Base-by-base conservation (phyloP, 2,113 vertebrate genomes). In the Hippocampus zosterae region DNA sequence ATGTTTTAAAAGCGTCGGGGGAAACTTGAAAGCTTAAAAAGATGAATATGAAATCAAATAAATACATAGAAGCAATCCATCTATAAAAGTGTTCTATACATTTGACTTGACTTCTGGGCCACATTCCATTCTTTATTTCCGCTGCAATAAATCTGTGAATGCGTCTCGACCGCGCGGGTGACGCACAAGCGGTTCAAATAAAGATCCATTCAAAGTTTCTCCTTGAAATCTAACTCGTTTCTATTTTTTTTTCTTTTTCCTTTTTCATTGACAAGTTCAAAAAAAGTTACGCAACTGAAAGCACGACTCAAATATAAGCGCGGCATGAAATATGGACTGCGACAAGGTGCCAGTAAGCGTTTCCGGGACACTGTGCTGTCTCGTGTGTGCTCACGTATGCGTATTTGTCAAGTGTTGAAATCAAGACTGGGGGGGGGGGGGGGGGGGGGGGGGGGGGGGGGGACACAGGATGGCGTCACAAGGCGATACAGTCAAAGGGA, bases 301-400 rank as follows among this genome's bases (percentile, higher is more conserved):
- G 65, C 68, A 70, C 55, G 0, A 12, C 70, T 21, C 48, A 16
- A 3, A 69, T 60, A 63, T 19, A 23, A 78, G 60, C 74, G 56
- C 56, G 69, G 16, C 66, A 78, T 80, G 82, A 81, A 88, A 74
- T 80, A 64, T 79, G 83, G 70, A 60, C 65, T 72, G 65, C 10
- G 68, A 48, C 29, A 61, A 23, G 16, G 25, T 53, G 44, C 52
- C 27, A 15, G 56, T 21, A 16, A 9, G 5, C 29, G 2, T 6
- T 77, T 84, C 71, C 72, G 69, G 41, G 27, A 78, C 76, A 57
- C 62, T 4, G 6, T 68, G 82, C 70, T n/a, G n/a, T 77, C 57
- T 74, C 23, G 9, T 53, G 52, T 67, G 46, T 53, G 67, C 61
- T 70, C 50, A 48, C 37, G 48, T 13, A 29, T 5, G 11, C 68